Conservation (phyloP, 1,140 invertebrate species). For the Bradysia coprophila region DNA sequence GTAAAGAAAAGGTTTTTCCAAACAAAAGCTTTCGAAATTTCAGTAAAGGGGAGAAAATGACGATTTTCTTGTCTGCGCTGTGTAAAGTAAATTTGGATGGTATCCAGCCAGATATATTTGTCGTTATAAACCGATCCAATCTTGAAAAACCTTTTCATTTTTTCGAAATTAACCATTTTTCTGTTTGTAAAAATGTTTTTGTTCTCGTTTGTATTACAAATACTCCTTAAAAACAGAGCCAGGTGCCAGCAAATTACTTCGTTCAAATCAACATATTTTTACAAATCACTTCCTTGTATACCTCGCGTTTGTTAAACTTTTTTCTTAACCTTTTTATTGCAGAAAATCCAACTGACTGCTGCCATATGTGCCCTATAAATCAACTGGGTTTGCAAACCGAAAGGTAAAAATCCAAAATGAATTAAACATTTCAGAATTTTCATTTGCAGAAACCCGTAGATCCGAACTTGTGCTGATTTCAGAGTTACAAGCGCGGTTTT, state of each 20-base stretch:
- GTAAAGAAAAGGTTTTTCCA: too few species aligned
- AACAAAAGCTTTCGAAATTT: too few species aligned
- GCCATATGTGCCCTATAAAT: neutral
- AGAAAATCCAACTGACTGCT: neutral
- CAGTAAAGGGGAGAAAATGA: too few species aligned
- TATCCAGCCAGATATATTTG: too few species aligned
- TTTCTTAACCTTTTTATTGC: neutral
- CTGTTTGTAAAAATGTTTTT: too few species aligned
- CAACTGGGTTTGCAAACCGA: neutral
- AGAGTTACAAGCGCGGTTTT: conserved; percentile 25
- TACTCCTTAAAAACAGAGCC: neutral
- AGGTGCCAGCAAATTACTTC: neutral
- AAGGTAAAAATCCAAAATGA: neutral
- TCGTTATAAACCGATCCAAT: too few species aligned
- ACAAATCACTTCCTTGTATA: neutral
- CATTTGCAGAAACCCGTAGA: conserved; percentile 27
- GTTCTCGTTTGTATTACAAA: neutral
- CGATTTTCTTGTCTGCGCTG: too few species aligned
- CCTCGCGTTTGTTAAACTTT: too few species aligned
- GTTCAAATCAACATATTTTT: neutral
- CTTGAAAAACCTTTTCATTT: too few species aligned
- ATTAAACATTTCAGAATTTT: conserved; percentile 1
- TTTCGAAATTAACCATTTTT: too few species aligned
- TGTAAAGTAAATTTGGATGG: too few species aligned
- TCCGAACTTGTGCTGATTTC: conserved; percentile 26